Conservation (phyloP, 2,113 vertebrate genomes). For the Esox niger region DNA sequence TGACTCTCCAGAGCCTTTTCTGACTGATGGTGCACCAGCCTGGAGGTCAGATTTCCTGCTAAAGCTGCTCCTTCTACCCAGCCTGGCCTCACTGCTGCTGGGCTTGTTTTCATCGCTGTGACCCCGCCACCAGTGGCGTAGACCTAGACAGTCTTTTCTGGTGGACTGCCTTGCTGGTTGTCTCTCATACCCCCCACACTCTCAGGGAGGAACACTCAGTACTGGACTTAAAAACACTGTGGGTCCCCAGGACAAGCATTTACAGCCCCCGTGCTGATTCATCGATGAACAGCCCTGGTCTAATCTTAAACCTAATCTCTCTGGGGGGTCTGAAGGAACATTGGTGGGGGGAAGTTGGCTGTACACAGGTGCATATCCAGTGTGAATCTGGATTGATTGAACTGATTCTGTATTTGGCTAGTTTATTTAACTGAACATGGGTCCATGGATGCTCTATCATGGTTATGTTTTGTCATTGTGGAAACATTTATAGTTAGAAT, state of each 20-base stretch:
- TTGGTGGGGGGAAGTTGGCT: slow-evolving; percentile 19
- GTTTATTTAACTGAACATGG: slow-evolving; percentile 35
- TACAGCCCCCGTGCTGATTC: neutral
- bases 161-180: slow-evolving; percentile 54
- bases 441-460: too few species aligned
- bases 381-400: slow-evolving; percentile 63
- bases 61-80: slow-evolving; percentile 31
- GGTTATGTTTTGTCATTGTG: neutral
- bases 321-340: slow-evolving; percentile 16
- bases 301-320: slow-evolving; percentile 11
- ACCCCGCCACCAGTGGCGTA: slow-evolving; percentile 49
- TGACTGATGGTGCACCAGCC: slow-evolving; percentile 64
- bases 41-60: slow-evolving; percentile 41
- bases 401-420: slow-evolving; percentile 66
- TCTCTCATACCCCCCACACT: slow-evolving; percentile 66
- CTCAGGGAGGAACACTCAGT: slow-evolving; percentile 73
- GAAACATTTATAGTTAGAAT: neutral
- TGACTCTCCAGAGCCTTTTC: slow-evolving; percentile 76
- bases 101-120: slow-evolving; percentile 61
- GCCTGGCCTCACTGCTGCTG: slow-evolving; percentile 52
- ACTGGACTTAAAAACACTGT: slow-evolving; percentile 23
- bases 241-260: slow-evolving; percentile 46
- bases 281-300: slow-evolving; percentile 16
- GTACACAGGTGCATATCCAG: slow-evolving; percentile 71
- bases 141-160: slow-evolving; percentile 15